Evolutionary conservation across 2,888 invertebrate genomes (phyloP).

Genomic region (Ashinkailepas kermadecensis): DNA sequence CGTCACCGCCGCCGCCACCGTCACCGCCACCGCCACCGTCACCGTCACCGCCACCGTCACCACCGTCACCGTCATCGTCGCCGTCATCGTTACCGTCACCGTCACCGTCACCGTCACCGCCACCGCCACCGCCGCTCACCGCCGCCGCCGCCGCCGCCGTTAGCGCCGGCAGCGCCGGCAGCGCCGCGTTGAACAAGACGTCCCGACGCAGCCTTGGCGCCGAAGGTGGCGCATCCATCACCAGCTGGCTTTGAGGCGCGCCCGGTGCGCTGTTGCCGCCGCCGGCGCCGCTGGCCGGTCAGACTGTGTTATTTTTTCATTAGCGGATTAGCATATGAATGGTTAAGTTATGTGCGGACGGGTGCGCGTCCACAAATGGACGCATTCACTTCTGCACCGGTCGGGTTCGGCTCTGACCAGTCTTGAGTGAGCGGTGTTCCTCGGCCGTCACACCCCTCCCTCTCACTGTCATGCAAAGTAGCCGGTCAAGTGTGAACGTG

Average conservation of each 20-base stretch:
- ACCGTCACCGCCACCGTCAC: no score
- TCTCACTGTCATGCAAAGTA: conserved; percentile 12
- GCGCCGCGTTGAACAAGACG: no score
- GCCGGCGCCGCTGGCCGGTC: neutral
- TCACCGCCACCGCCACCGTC: no score
- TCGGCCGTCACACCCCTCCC: neutral
- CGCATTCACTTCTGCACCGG: neutral
- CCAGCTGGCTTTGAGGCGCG: neutral
- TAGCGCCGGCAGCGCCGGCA: no score
- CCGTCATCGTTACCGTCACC: no score
- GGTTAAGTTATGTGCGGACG: neutral
- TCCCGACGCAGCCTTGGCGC: neutral
- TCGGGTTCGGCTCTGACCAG: neutral
- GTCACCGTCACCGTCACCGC: no score
- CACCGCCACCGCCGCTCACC: neutral
- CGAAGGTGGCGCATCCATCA: neutral
- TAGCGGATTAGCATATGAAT: conserved; percentile 20
- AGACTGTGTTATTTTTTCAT: conserved; percentile 3
- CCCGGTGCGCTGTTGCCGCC: neutral
- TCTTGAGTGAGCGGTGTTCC: neutral
- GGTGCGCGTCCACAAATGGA: neutral
- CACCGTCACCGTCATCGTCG: no score
- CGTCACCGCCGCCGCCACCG: no score
- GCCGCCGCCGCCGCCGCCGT: neutral
- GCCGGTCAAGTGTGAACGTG: conserved; percentile 11